Conservation (phyloP, 2,113 vertebrate species). For the Riparia riparia region DNA sequence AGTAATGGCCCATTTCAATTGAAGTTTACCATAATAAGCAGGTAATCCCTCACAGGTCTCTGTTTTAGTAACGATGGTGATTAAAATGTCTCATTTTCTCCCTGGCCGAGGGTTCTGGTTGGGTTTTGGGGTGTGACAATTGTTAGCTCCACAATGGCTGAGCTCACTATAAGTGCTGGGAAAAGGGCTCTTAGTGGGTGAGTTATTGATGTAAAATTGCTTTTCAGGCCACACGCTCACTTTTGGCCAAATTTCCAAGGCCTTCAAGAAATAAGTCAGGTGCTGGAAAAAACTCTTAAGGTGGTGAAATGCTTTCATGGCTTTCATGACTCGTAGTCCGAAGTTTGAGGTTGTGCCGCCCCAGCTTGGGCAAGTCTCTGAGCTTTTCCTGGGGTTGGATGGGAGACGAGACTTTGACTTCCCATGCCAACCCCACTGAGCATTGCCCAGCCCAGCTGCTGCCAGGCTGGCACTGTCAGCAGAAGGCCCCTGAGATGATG, state of each 20-base stretch:
- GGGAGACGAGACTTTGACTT: neutral
- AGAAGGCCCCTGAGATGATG: neutral
- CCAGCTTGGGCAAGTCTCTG: neutral
- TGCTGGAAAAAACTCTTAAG: neutral
- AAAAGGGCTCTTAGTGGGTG: neutral
- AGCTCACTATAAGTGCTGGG: neutral
- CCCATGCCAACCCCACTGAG: neutral
- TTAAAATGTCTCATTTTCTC: neutral
- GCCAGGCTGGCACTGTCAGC: neutral
- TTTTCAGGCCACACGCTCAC: neutral
- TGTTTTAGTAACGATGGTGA: neutral
- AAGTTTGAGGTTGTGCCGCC: neutral
- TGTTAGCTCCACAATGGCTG: neutral
- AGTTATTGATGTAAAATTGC: neutral
- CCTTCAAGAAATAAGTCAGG: neutral
- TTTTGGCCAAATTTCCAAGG: neutral
- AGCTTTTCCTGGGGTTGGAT: neutral
- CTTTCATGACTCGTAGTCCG: neutral
- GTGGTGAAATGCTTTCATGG: neutral
- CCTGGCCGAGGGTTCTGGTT: neutral
- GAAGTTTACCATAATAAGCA: neutral
- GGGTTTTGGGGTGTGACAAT: neutral
- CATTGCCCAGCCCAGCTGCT: neutral
- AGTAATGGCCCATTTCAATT: constrained; percentile 34
- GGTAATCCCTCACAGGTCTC: constrained; percentile 11